These are phyloP conservation scores for Limnephilus marmoratus DNA, from an alignment of 2,888 invertebrate species.

Conservation along the genomic window DNA sequence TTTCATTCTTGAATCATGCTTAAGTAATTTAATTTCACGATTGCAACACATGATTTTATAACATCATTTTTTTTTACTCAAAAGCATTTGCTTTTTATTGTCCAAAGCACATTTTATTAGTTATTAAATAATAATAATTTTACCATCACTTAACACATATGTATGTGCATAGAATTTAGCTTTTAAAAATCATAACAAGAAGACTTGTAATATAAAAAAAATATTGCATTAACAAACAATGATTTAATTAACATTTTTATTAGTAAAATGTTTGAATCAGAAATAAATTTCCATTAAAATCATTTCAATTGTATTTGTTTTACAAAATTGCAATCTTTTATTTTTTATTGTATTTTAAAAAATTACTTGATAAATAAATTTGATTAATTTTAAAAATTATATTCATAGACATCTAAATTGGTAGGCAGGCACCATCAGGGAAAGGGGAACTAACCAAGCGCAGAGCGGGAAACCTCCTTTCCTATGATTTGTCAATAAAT, in stretches of 20 bases:
- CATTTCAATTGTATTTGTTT: neutral
- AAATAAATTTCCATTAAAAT: neutral
- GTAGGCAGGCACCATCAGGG: too few species aligned
- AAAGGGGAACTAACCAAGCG: too few species aligned
- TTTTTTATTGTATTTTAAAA: neutral
- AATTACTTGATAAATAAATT: neutral
- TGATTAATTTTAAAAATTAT: too few species aligned
- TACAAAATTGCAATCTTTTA: neutral
- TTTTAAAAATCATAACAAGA: neutral
- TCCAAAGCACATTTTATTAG: neutral
- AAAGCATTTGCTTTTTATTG: neutral
- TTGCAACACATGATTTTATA: neutral
- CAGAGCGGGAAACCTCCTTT: too few species aligned
- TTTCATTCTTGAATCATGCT: neutral
- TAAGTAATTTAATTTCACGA: slow-evolving; percentile 17
- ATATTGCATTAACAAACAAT: neutral
- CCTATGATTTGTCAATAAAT: too few species aligned
- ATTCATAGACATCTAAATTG: too few species aligned
- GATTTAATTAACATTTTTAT: neutral
- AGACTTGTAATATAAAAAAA: neutral
- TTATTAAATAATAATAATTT: neutral
- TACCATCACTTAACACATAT: neutral
- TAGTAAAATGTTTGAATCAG: neutral
- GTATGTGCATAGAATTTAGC: neutral
- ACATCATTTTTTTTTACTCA: neutral